Base-by-base conservation (phyloP, 2,888 invertebrate species). In the Campoletis raptor region DNA sequence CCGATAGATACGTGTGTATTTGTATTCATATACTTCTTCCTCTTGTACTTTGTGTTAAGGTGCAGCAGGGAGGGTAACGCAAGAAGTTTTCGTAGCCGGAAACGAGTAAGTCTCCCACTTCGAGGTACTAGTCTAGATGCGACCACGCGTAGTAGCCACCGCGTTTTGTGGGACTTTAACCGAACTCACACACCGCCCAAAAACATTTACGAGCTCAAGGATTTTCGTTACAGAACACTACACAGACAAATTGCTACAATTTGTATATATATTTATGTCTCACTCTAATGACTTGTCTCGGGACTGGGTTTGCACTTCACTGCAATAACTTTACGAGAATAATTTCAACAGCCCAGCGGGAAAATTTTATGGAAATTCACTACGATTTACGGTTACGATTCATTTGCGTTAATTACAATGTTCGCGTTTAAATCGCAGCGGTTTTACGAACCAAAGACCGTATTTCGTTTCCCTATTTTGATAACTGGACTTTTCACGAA, bases 41-140 rank as follows among this genome's bases (percentile, higher is more conserved):
- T 24, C 30, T 21, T 36, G 21, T 54, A n/a, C 18, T 61, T 15
- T 52, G 37, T 10, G 52, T 37, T n/a, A 72, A 73, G 69, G 48
- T 15, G 30, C n/a, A n/a, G 74, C 52, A 48, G 12, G 21, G 76
- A 42, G 40, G 30, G 74, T 70, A 72, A 79, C 70, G 90, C 90
- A 91, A 91, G 90, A 90, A 91, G 89, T 88, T 88, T 86, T 89
- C 87, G 81, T 86, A 85, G 86, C 87, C 87, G 81, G 86, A 87
- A 89, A 90, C 85, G 88, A 90, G 85, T 83, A 87, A 89, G 88
- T 88, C 88, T 86, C 86, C 86, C 87, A 9, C 42, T 85, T 42
- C 18, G 24, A 67, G 66, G 21, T 74, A 48, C 70, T 5, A 30
- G 30, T 48, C 57, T 81, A 30, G 61, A 69, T 9, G 64, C 77